Evolutionary conservation across 2,888 invertebrate genomes (phyloP).

Genomic region (Glyphotaelius pellucidus): DNA sequence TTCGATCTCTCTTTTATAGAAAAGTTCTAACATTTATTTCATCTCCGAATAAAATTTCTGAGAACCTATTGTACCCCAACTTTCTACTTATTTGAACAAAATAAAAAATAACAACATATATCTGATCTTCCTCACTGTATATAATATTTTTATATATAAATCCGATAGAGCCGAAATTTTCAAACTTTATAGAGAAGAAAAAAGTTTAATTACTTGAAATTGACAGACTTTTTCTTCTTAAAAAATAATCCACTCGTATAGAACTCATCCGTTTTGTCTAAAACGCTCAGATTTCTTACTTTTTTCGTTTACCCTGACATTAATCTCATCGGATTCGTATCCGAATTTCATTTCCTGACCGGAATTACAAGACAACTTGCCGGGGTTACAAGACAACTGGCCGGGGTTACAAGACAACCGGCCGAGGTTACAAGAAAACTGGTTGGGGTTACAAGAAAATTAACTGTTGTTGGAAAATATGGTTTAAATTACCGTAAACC

Average conservation of each 20-base stretch:
- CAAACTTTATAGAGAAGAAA: background rate
- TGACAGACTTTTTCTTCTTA: slow-evolving; percentile 63
- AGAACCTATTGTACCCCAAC: background rate
- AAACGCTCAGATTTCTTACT: slow-evolving; percentile 37
- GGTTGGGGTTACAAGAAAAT: background rate
- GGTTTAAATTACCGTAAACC: background rate
- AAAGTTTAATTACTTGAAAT: slow-evolving; percentile 57
- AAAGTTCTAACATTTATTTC: background rate
- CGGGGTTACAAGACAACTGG: no score
- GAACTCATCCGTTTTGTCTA: slow-evolving; percentile 20
- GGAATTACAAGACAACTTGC: background rate
- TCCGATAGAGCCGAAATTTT: background rate
- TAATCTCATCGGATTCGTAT: slow-evolving; percentile 38
- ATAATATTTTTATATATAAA: background rate
- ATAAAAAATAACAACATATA: background rate
- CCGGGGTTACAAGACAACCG: no score
- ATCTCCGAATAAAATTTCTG: background rate
- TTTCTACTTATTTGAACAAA: background rate
- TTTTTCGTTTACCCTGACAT: slow-evolving; percentile 49
- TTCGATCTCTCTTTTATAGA: background rate
- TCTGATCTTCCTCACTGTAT: no score
- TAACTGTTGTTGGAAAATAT: background rate
- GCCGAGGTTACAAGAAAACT: background rate
- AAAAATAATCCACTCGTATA: slow-evolving; percentile 57
- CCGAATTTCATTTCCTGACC: background rate